Evolutionary conservation across 92 coral and sea anemone genomes (phyloP), one percentile per base, ranked within the genome.

Genomic region (Palythoa grandiflora): DNA sequence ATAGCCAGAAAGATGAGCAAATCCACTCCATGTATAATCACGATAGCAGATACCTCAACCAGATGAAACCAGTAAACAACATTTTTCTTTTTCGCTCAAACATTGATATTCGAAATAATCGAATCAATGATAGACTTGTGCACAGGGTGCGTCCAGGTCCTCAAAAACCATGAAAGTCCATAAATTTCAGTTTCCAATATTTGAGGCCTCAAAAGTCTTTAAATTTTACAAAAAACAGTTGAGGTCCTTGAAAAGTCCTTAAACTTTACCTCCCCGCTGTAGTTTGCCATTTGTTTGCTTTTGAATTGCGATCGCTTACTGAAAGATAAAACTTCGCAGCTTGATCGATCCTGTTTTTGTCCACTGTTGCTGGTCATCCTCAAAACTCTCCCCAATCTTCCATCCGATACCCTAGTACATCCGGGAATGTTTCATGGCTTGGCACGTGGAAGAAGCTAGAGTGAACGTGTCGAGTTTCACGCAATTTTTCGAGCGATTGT

Each of bases 1-100:
- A 93, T 66, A 93, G 85, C 38, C 90, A 90, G 51, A 80, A 66
- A 63, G 91, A 93, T 53, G 92, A 93, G 70, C 93, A 90, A 78
- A 79, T 93, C 15, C 90, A 93, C 71, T 76, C 78, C 11, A 39
- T 88, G 40, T 90, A 66, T 51, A 84, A 87, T 77, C 88, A 83
- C 21, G 93, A 89, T 71, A 54, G 71, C 47, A 78, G 84, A 6
- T 92, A 75, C 54, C n/a, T n/a, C n/a, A n/a, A n/a, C 47, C 84
- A 84, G 44, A 89, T 89, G 93, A 92, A 87, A 52, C 89, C 93
- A 5, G 65, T 84, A 2, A 87, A 91, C 60, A 90, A 88, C 50
- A 60, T 85, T 36, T 89, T 87, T 66, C 79, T 92, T 44, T 92
- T 92, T 52, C 68, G 94, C 9, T 92, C 90, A 8, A 92, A 92